Evolutionary conservation across 1,140 invertebrate genomes (phyloP), one percentile per base, ranked within the genome.

Genomic region (Drosophila miranda): DNA sequence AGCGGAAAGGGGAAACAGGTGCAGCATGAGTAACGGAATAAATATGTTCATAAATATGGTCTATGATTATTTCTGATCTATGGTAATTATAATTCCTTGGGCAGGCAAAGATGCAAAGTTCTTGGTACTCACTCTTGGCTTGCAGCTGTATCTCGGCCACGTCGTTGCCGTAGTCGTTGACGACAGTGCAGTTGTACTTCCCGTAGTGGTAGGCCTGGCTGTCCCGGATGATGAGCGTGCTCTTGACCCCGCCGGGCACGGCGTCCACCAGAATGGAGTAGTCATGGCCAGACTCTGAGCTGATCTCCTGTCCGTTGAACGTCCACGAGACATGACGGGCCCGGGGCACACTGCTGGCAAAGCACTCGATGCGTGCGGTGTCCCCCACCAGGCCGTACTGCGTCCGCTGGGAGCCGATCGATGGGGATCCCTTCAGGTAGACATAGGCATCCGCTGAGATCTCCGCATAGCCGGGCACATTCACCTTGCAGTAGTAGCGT

Each of bases 111-210:
- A 8, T 5, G 0, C 19, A 2, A 2, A 34, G 13, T 0, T 21
- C 13, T 26, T 14, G 8, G 2, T 49, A 42, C 95, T 96, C 94
- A 98, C 98, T 96, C 93, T 97, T 96, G 5, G 83, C 74, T 41
- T 87, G 82, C 52, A 89, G 96, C 94, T 94, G 94, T 59, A 99
- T 98, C 84, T 97, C 94, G 50, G 95, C 93, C 19, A 95, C 94
- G 90, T 98, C 96, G 61, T 94, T 95, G 43, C 98, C 98, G 87
- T 96, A 98, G 58, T 95, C 94, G 91, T 99, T 99, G 45, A 95
- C 95, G 11, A 98, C 97, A 21, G 97, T 97, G 91, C 98, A 99
- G 92, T 98, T 98, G 92, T 98, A 99, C 72, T 94, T 93, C 26
- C 97, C 98, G 90, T 98, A 99, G 91, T 99, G 97, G 77, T 94